Base-by-base conservation (phyloP, 2,888 invertebrate species). In the Blastobasis adustella region DNA sequence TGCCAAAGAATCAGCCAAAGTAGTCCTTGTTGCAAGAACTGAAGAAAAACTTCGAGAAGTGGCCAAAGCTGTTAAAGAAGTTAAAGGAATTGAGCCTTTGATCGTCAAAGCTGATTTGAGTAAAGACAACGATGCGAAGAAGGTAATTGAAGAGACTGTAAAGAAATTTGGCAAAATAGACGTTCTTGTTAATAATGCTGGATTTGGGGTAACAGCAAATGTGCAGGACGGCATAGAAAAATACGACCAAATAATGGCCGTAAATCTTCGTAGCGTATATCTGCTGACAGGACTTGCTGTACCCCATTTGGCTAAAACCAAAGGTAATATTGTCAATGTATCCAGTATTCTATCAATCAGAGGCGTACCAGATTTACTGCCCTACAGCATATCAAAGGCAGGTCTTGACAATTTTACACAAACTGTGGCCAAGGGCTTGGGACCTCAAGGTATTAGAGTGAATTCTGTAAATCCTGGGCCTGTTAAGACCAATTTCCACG, bases 371-470 rank as follows among this genome's bases (percentile, higher is more conserved):
- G 40, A 38, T 0, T 39, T 43, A 38, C 45, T 56, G 7, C 49
- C 59, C 0, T 94, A 95, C 68, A 84, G 86, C 54, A 91, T 94
- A 88, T 91, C 92, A 39, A 95, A 95, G 76, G 82, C 93, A 41
- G 93, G 93, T 5, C 64, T 94, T 9, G 94, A 94, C 73, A 94
- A 94, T 65, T 89, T 95, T 58, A 94, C 94, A 1, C 82, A 90
- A 61, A 92, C 92, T 66, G 76, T 90, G 6, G 94, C 94, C 9
- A 71, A 94, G 48, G 93, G 91, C 60, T 68, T 91, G 41, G 90
- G 89, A 55, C 56, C 70, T 0, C 81, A 89, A 62, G 79, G 64
- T n/a, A 90, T 93, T 0, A 76, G 93, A 45, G 93, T 93, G 0
- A 93, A 93, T 69, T 83, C 90, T 52, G 92, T 93, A 0, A 91